Base-by-base conservation (phyloP, 2,797 vertebrate species). In the Harpagifer antarcticus region DNA sequence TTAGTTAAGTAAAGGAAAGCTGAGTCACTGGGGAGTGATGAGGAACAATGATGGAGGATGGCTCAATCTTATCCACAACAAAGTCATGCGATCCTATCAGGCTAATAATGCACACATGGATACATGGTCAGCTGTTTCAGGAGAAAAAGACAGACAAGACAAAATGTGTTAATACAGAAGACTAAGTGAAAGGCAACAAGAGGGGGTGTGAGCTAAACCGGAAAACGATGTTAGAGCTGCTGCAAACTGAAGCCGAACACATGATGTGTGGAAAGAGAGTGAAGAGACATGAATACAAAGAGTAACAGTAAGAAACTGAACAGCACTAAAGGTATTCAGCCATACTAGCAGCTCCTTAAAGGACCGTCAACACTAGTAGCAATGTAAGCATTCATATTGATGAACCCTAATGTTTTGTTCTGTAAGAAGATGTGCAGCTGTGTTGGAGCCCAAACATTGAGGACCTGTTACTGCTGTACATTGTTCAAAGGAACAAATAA, bases 121-220 rank as follows among this genome's bases (percentile, higher is more conserved):
- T 19, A 31, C 16, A 37, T 4, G 23, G 19, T 64, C 3, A 12
- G 13, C 15, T 42, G 17, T 53, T 72, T 60, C 4, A 4, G 31
- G 13, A 20, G 7, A 57, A 52, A 1, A 15, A 47, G 20, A 49
- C 13, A 42, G 9, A 44, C 3, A 16, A 17, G 23, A 53, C 17
- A 27, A 37, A 44, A 58, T 42, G 10, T 3, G 15, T 54, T 33
- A 1, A 76, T 59, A n/a, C 53, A 58, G 16, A 56, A 11, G 31
- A 47, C 60, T 58, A 73, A 55, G 48, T 43, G 44, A 54, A 23
- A 52, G 12, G 50, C 12, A 59, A 47, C n/a, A 23, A 59, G 50
- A 55, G 11, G 9, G 33, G 5, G 13, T 66, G 40, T 52, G 48
- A 58, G 47, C 4, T 31, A 42, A 61, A 59, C 13, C 27, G 16